These are phyloP conservation scores for Naja naja DNA, from an alignment of 2,113 vertebrate genomes.

Conservation along the genomic window DNA sequence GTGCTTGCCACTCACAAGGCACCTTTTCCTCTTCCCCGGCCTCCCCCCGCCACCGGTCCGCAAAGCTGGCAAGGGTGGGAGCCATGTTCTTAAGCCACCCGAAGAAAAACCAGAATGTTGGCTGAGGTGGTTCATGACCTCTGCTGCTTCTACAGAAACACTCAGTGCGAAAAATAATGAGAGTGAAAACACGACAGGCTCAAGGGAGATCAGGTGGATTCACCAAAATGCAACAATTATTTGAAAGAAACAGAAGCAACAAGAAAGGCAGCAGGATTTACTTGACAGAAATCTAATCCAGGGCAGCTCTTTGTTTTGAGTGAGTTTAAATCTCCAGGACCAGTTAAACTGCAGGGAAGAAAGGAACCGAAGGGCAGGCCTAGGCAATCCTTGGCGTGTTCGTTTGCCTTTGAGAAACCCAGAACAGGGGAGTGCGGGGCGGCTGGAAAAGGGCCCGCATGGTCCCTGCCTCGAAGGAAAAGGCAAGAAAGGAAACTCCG, in stretches of 20 bases:
- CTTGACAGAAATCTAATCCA: neutral
- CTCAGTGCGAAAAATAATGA: neutral
- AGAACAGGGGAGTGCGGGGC: neutral
- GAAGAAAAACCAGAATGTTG: neutral
- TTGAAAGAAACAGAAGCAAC: neutral
- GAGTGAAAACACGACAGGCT: neutral
- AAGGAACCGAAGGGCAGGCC: neutral
- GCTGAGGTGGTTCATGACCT: neutral
- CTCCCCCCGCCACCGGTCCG: no score
- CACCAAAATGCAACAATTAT: neutral
- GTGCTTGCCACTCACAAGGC: no score
- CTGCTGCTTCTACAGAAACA: neutral
- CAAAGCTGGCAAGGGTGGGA: neutral
- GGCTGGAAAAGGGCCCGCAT: neutral
- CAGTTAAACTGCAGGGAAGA: neutral
- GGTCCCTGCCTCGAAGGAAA: neutral
- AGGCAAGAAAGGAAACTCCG: neutral
- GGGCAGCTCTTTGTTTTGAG: neutral
- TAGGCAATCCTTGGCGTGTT: neutral
- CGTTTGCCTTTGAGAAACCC: neutral
- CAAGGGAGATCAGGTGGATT: neutral
- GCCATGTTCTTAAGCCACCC: neutral
- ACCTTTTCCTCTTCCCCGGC: neutral
- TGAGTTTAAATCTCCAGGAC: neutral
- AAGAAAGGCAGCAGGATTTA: neutral